A percentile compares a stretch with the other conserved stretches of the same genome.
Conservation (phyloP, 1,140 invertebrate genomes). For the Eupristina koningsbergeri region DNA sequence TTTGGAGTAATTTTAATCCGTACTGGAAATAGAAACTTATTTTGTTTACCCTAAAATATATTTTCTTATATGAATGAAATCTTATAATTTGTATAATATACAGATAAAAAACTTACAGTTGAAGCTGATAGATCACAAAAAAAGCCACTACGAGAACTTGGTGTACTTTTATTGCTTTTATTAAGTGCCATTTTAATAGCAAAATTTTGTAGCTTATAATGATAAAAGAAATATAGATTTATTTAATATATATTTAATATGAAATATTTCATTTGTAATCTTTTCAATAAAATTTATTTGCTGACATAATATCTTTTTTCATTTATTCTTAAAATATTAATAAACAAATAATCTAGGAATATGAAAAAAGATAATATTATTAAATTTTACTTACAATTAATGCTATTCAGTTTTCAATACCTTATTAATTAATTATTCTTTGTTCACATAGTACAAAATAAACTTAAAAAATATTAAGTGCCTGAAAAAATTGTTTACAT, state of each 20-base stretch:
- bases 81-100: background rate
- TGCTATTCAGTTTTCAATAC: no score
- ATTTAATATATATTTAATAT: background rate
- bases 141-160: slow-evolving; percentile 38
- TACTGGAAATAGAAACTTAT: slow-evolving; percentile 41
- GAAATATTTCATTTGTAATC: no score
- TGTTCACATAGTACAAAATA: no score
- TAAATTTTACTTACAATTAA: no score
- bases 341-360: no score
- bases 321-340: no score
- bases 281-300: no score
- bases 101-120: slow-evolving; percentile 19
- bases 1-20: slow-evolving; percentile 45
- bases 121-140: slow-evolving; percentile 39
- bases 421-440: no score
- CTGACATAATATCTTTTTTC: no score
- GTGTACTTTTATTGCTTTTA: slow-evolving; percentile 42
- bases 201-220: background rate
- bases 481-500: background rate
- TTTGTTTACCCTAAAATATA: slow-evolving; percentile 44
- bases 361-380: no score
- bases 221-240: background rate
- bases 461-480: no score
- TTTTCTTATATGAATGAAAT: background rate
- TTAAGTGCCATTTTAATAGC: slow-evolving; percentile 38